phyloP scores from a whole-genome alignment of 2,113 vertebrate genomes.

The Heterotis niloticus region DNA sequence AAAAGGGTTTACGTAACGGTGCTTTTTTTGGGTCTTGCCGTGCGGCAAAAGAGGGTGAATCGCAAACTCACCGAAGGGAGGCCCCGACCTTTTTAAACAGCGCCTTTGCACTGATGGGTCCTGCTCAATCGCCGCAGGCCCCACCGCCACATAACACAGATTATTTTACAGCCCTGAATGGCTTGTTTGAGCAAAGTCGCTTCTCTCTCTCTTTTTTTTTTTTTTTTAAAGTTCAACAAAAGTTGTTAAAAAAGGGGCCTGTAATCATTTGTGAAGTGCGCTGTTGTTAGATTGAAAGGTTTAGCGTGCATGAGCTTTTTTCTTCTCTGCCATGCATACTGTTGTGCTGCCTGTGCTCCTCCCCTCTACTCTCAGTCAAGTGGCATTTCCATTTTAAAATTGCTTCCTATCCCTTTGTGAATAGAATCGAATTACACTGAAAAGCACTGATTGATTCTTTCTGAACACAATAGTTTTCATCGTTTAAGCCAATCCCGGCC shows the following conservation, averaged over 20 bases:
- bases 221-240: slow-evolving; percentile 6
- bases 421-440: slow-evolving; percentile 67
- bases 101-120: not conserved
- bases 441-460: slow-evolving; percentile 70
- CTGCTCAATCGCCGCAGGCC: not conserved
- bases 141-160: not conserved
- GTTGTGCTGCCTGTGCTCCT: slow-evolving; percentile 25
- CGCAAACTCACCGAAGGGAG: not conserved
- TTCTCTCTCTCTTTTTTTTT: not conserved
- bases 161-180: not conserved
- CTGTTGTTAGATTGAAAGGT: slow-evolving; percentile 16
- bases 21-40: not conserved
- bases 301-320: not conserved
- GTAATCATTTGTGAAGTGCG: not conserved
- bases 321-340: slow-evolving; percentile 19
- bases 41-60: slow-evolving; percentile 4
- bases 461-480: slow-evolving; percentile 65
- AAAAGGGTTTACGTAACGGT: too few species aligned
- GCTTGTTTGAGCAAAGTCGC: slow-evolving; percentile 1
- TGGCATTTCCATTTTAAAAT: slow-evolving; percentile 71
- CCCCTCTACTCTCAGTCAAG: slow-evolving; percentile 58
- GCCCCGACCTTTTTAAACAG: not conserved
- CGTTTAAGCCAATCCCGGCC: slow-evolving; percentile 50
- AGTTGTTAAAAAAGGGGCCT: not conserved
- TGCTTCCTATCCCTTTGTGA: slow-evolving; percentile 67